Evolutionary conservation across 2,113 vertebrate species (phyloP).

Genomic region (Podilymbus podiceps): DNA sequence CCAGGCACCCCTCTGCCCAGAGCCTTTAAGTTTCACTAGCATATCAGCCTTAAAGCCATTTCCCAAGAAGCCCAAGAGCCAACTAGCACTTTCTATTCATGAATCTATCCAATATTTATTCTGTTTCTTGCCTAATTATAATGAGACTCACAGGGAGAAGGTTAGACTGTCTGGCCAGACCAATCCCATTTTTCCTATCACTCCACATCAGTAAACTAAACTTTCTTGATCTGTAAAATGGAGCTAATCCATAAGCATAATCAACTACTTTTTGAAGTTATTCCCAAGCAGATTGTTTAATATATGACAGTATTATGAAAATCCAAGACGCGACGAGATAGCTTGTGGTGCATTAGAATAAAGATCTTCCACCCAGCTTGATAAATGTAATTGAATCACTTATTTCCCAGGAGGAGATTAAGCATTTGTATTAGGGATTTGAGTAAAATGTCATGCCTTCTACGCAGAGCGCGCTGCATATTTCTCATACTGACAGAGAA

Average conservation of each 20-base stretch:
- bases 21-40: background rate
- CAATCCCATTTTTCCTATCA: background rate
- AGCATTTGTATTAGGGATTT: background rate
- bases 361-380: background rate
- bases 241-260: background rate
- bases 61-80: background rate
- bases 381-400: background rate
- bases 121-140: background rate
- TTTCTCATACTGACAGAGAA: background rate
- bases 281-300: background rate
- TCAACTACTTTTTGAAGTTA: background rate
- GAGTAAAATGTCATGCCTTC: background rate
- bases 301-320: background rate
- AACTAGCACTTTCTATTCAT: background rate
- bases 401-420: background rate
- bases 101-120: background rate
- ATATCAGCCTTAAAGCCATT: background rate
- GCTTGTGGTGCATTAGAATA: background rate
- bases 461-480: background rate
- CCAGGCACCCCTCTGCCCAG: background rate
- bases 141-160: background rate
- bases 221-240: background rate
- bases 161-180: background rate
- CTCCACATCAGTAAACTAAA: background rate
- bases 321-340: background rate